phyloP scores from a whole-genome alignment of 1,140 invertebrate genomes.

The Trichonephila clavipes region DNA sequence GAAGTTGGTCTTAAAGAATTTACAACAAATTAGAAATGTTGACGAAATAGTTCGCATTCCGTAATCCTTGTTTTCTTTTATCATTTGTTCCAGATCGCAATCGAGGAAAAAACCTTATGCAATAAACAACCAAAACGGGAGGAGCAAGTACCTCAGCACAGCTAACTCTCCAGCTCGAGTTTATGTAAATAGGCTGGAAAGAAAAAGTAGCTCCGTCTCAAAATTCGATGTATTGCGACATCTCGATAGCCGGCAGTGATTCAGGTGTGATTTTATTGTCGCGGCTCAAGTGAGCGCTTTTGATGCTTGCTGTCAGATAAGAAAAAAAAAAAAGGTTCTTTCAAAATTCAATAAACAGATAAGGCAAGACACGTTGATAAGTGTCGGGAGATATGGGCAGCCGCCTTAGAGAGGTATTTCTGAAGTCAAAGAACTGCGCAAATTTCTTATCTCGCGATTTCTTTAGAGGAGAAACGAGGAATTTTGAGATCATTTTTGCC shows the following conservation, averaged over 20 bases:
- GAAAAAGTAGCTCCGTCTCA: neutral
- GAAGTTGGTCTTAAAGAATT: neutral
- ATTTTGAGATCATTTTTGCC: too few species aligned
- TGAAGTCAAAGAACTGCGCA: conserved; percentile 47
- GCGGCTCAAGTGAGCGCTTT: neutral
- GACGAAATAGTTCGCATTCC: neutral
- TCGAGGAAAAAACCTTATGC: neutral
- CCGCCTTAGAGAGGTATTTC: neutral
- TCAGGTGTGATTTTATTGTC: neutral
- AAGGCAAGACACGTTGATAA: neutral
- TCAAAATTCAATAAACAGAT: conserved; percentile 59
- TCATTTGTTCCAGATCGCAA: neutral
- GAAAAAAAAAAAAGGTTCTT: neutral
- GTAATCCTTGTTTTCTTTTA: neutral
- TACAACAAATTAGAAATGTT: neutral
- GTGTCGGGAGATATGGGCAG: neutral
- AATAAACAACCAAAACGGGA: neutral
- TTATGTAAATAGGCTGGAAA: neutral
- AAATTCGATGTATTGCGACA: neutral
- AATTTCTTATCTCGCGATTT: neutral
- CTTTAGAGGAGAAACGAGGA: too few species aligned
- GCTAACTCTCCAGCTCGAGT: neutral
- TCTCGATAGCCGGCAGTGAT: neutral
- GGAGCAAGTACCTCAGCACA: neutral
- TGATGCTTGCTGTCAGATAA: neutral